Evolutionary conservation across 2,113 vertebrate genomes (phyloP).

Genomic region (Mastomys natalensis): DNA sequence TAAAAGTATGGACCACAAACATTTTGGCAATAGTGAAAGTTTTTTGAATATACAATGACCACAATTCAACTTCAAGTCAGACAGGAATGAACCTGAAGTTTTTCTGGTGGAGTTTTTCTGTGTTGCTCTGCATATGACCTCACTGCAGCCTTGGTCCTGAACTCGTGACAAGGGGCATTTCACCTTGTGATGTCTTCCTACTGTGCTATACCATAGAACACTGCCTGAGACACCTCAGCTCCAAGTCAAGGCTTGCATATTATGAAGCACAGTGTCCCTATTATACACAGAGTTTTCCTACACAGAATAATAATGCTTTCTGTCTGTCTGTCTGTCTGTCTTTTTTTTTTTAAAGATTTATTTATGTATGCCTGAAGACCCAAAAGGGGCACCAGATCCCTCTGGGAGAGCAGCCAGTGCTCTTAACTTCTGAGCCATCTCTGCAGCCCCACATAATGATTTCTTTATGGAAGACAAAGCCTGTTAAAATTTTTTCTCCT

Average conservation of each 20-base stretch:
- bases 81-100: neutral
- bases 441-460: neutral
- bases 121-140: neutral
- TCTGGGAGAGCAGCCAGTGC: no score
- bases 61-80: neutral
- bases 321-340: neutral
- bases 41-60: neutral
- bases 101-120: neutral
- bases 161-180: neutral
- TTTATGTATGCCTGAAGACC: no score
- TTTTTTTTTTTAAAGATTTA: no score
- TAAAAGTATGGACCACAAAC: neutral
- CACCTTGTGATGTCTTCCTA: neutral
- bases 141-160: neutral
- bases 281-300: neutral
- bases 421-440: no score
- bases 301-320: neutral
- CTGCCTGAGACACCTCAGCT: neutral
- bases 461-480: neutral
- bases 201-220: neutral
- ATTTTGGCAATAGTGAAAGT: neutral
- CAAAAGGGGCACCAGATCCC: no score
- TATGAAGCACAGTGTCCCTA: neutral
- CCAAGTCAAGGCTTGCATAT: neutral
- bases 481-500: neutral